Percentiles rank a stretch among this genome's conserved stretches.
Conservation (phyloP, 1,140 invertebrate genomes). For the Aleiodes sp. region DNA sequence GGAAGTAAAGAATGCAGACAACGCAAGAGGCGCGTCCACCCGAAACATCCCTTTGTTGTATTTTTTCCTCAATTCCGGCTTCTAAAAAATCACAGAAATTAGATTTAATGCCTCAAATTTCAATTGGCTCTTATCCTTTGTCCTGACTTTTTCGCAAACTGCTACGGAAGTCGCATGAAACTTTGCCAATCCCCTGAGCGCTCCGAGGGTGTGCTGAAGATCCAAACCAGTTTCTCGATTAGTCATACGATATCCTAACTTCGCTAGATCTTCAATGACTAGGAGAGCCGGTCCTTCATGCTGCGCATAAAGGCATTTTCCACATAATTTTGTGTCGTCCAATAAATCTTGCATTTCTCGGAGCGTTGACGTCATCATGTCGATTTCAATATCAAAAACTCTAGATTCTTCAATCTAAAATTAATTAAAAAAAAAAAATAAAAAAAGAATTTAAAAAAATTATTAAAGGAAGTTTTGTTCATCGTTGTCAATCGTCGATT, state of each 20-base stretch:
- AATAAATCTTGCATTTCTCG: too few relatives aligned
- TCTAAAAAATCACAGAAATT: slow-evolving; percentile 47
- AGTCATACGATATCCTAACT: slow-evolving; percentile 68
- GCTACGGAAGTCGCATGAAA: slow-evolving; percentile 70
- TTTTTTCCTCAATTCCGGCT: slow-evolving; percentile 50
- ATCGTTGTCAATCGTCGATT: too few relatives aligned
- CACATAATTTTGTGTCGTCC: too few relatives aligned
- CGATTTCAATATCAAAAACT: too few relatives aligned
- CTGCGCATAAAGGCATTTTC: neutral
- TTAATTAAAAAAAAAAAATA: too few relatives aligned
- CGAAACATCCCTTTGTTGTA: slow-evolving; percentile 58
- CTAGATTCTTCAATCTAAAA: too few relatives aligned
- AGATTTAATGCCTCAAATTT: too few relatives aligned
- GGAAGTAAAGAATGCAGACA: slow-evolving; percentile 46
- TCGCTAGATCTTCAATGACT: slow-evolving; percentile 66
- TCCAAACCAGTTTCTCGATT: slow-evolving; percentile 67
- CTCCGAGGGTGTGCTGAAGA: slow-evolving; percentile 61
- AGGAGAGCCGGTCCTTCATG: slow-evolving; percentile 51
- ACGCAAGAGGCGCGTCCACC: slow-evolving; percentile 36
- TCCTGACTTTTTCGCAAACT: slow-evolving; percentile 66
- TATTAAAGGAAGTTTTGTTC: too few relatives aligned
- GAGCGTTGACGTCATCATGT: too few relatives aligned
- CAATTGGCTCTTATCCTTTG: slow-evolving; percentile 1
- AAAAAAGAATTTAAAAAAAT: too few relatives aligned
- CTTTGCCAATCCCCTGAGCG: slow-evolving; percentile 67